Base-by-base conservation (phyloP, 2,797 vertebrate species). In the Danio albolineatus region DNA sequence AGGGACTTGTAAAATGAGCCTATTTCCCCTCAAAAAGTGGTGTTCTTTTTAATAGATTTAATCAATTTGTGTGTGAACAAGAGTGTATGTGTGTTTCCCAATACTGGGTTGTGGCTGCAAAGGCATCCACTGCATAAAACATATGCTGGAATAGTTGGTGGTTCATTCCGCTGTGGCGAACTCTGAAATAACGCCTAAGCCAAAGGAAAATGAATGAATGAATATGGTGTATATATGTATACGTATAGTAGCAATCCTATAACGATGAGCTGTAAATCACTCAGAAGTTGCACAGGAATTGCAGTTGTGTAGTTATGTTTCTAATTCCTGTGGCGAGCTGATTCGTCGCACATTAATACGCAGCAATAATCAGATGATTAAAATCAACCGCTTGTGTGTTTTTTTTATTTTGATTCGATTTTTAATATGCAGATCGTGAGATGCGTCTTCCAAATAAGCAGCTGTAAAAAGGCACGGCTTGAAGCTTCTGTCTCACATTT, bases 321-420 rank as follows among this genome's bases (percentile, higher is more conserved):
- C 5, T 53, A 53, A 49, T 75, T 64, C n/a, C 13, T 57, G 14
- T 17, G 14, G 51, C 28, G 17, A 66, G 49, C 13, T 38, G 49
- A 56, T 28, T 38, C 21, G 16, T 56, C 67, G 67, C 14, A 13
- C n/a, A 12, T 6, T 44, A 66, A 66, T 66, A 10, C 46, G 14
- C 74, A 56, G 51, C 19, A 56, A 53, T 44, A 54, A 43, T 76
- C 39, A 17, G 14, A 17, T 54, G 9, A 44, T 66, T 54, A 56
- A 76, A 65, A 51, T 51, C 59, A 62, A 19, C 49, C 48, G 17
- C 28, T 28, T 28, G 28, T 28, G 7, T 49, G 5, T 49, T 49
- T 61, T 48, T 39, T 14, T 8, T 4, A 19, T 51, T 64, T 61
- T 38, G 43, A 17, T 48, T 49, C 38, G 57, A 28, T 46, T 17